A percentile compares a stretch with the other conserved stretches of the same genome.
phyloP scores from a whole-genome alignment of 2,888 invertebrate genomes.

The Limnephilus lunatus region DNA sequence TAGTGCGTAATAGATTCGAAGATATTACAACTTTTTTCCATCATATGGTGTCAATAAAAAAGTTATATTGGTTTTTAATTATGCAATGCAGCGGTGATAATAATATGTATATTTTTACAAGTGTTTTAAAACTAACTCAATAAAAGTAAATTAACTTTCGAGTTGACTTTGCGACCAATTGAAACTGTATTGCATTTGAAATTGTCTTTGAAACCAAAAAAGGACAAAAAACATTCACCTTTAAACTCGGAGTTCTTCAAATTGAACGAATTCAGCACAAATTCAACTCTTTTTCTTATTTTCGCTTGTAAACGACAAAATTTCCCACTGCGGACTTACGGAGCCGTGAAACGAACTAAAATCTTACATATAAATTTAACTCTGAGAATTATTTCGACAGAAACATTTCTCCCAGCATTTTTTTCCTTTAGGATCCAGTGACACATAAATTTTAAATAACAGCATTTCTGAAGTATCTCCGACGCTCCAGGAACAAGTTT shows the following conservation, averaged over 20 bases:
- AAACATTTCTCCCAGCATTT: not conserved
- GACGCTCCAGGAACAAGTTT: not conserved
- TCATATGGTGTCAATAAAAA: too few species aligned
- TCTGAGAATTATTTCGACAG: not conserved
- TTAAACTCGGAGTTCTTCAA: not conserved
- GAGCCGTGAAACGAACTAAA: not conserved
- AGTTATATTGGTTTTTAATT: too few species aligned
- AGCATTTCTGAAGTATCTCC: conserved; percentile 34
- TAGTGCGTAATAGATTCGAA: too few species aligned
- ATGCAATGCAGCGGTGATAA: too few species aligned
- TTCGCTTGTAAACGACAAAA: not conserved
- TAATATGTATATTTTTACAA: too few species aligned
- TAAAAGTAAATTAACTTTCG: too few species aligned
- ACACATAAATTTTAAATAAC: conserved; percentile 33
- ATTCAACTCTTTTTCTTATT: not conserved
- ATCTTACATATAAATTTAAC: not conserved
- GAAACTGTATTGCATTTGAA: too few species aligned
- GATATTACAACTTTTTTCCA: too few species aligned
- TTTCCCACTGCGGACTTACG: not conserved
- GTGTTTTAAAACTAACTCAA: too few species aligned
- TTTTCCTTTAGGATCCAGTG: not conserved
- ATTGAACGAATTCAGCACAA: not conserved
- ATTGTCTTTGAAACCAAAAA: not conserved
- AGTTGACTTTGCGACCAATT: too few species aligned
- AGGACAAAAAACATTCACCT: not conserved